These are phyloP conservation scores for Oikopleura dioica DNA, from an alignment of 23 tunicate species.

Conservation along the genomic window DNA sequence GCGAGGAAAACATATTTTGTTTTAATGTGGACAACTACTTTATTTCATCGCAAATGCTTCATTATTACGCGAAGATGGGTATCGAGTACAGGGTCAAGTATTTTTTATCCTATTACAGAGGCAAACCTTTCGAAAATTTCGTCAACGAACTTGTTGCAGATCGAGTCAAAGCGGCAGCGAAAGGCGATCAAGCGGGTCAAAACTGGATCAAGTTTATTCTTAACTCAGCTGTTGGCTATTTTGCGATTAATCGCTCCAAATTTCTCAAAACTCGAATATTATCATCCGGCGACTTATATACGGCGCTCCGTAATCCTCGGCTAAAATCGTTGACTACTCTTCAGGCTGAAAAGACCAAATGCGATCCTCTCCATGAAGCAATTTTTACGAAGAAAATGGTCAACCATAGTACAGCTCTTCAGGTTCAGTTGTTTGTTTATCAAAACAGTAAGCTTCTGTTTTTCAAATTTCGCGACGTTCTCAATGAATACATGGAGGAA, in stretches of 20 bases:
- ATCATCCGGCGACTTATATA: background rate
- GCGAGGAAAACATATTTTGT: background rate
- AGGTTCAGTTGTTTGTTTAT: background rate
- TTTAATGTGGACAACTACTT: background rate
- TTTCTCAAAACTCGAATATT: background rate
- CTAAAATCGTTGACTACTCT: background rate
- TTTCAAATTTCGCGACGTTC: background rate
- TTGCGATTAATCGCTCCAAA: background rate
- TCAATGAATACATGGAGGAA: background rate
- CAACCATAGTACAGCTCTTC: background rate
- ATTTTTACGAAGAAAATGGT: background rate
- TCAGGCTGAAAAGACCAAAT: background rate
- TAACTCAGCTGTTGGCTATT: background rate
- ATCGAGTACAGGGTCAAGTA: background rate
- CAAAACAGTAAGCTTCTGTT: background rate
- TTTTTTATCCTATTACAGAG: background rate
- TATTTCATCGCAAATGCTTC: background rate
- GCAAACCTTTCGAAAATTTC: background rate
- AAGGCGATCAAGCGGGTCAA: conserved; percentile 6
- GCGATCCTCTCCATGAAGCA: background rate
- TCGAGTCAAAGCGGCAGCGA: background rate
- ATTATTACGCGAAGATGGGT: background rate
- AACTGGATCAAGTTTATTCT: background rate
- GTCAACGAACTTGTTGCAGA: background rate
- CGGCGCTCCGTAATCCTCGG: background rate